Percentiles rank a stretch among this genome's conserved stretches.
phyloP scores from a whole-genome alignment of 2,888 invertebrate species.

The Branchipolynoe longqiensis region DNA sequence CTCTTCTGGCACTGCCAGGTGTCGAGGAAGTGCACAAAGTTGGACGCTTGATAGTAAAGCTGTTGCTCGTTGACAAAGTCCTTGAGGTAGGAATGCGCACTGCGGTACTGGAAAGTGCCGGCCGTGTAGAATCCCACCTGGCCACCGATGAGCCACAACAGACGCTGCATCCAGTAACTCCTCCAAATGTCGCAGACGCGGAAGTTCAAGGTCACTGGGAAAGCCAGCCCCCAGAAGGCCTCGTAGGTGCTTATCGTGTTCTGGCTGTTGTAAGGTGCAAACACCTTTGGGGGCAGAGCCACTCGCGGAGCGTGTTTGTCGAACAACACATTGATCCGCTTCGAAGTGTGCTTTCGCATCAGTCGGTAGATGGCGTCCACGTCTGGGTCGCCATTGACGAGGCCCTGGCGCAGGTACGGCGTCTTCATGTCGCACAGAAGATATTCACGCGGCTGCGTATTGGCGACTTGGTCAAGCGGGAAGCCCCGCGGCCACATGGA shows the following conservation, averaged over 20 bases:
- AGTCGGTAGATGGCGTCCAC: constrained; percentile 71
- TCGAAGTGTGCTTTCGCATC: constrained; percentile 56
- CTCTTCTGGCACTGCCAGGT: constrained; percentile 62
- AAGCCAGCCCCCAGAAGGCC: constrained; percentile 69
- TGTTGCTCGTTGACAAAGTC: constrained; percentile 66
- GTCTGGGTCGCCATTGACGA: constrained; percentile 72
- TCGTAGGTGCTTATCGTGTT: constrained; percentile 69
- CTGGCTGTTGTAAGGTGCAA: constrained; percentile 69
- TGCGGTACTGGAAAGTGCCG: constrained; percentile 66
- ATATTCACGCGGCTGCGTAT: constrained; percentile 40
- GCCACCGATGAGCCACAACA: constrained; percentile 67
- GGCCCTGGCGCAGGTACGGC: constrained; percentile 69
- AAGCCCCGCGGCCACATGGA: constrained; percentile 71
- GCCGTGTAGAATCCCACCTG: constrained; percentile 65
- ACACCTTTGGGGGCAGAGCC: constrained; percentile 63
- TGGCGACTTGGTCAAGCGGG: constrained; percentile 66
- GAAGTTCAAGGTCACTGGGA: constrained; percentile 67
- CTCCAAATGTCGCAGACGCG: constrained; percentile 70
- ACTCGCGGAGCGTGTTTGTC: constrained; percentile 67
- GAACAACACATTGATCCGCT: constrained; percentile 65
- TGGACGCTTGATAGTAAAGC: constrained; percentile 64
- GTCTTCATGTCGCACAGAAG: constrained; percentile 53
- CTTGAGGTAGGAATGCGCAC: constrained; percentile 66
- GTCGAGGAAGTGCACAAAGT: constrained; percentile 61
- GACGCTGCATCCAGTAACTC: constrained; percentile 69